Percentiles rank a stretch among this genome's conserved stretches.
These are phyloP conservation scores for Vanacampus margaritifer DNA, from an alignment of 2,113 vertebrate genomes.

Conservation along the genomic window DNA sequence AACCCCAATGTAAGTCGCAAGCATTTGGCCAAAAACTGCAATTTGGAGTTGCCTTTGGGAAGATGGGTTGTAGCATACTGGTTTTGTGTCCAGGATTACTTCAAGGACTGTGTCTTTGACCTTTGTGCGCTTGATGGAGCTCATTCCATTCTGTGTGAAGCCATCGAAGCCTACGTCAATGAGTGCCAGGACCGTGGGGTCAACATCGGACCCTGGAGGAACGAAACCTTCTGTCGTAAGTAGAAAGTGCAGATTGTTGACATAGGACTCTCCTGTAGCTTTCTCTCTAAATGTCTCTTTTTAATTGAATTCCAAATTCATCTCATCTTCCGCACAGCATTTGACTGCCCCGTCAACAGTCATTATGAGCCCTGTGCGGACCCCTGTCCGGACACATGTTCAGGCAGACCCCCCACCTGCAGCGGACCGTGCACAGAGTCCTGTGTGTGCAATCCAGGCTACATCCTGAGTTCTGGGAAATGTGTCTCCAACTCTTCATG, in stretches of 20 bases:
- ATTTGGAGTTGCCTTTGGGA: neutral
- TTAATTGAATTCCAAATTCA: no score
- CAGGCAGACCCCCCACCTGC: slow-evolving; percentile 50
- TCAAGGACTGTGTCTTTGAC: slow-evolving; percentile 72
- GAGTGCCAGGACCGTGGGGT: slow-evolving; percentile 77
- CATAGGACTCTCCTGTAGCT: no score
- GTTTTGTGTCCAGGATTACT: slow-evolving; percentile 61
- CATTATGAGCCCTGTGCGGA: slow-evolving; percentile 67
- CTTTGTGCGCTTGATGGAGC: slow-evolving; percentile 71
- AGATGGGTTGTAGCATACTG: neutral
- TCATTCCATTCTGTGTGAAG: slow-evolving; percentile 66
- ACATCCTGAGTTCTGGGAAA: slow-evolving; percentile 66
- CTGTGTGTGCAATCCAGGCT: slow-evolving; percentile 73
- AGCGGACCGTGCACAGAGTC: slow-evolving; percentile 64
- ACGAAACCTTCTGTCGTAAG: slow-evolving; percentile 72
- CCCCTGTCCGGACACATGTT: slow-evolving; percentile 64
- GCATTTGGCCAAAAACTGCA: neutral
- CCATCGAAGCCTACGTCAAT: slow-evolving; percentile 75
- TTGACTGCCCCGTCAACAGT: slow-evolving; percentile 65
- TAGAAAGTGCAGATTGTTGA: neutral
- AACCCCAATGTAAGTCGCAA: slow-evolving; percentile 62
- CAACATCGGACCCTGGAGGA: slow-evolving; percentile 70
- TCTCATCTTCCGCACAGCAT: slow-evolving; percentile 40
- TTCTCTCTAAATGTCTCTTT: no score
- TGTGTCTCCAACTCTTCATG: slow-evolving; percentile 64